A percentile compares a stretch with the other conserved stretches of the same genome.
These are phyloP conservation scores for Troides aeacus DNA, from an alignment of 2,888 invertebrate genomes.

Conservation along the genomic window DNA sequence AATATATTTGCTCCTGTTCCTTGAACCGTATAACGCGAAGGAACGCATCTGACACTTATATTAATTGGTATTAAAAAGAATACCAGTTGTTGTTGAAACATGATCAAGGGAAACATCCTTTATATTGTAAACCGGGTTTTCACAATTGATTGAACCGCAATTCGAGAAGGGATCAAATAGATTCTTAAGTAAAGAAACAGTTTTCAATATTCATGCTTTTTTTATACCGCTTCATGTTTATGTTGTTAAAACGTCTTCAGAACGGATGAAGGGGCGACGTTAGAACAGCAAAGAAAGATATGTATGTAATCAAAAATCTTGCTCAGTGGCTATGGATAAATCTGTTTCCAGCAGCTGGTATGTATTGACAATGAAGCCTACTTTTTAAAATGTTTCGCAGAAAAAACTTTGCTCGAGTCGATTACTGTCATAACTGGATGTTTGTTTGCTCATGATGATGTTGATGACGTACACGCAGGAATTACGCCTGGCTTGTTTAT, in stretches of 20 bases:
- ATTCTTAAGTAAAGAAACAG: constrained; percentile 1
- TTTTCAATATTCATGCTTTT: background rate
- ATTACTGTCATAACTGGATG: no score
- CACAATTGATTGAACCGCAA: constrained; percentile 3
- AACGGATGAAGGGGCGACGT: no score
- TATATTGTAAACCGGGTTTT: constrained; percentile 3
- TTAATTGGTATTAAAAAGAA: constrained; percentile 6
- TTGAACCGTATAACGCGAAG: constrained; percentile 5
- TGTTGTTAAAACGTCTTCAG: background rate
- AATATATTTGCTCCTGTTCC: background rate
- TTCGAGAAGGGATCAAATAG: constrained; percentile 9
- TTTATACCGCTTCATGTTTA: background rate
- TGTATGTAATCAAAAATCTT: no score
- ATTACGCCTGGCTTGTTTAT: no score
- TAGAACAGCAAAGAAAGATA: no score
- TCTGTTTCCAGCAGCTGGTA: no score
- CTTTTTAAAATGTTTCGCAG: no score
- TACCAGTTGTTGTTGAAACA: background rate
- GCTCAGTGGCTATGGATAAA: no score
- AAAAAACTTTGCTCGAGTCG: no score
- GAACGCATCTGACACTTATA: constrained; percentile 7
- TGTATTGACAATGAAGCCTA: no score
- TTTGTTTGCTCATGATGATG: no score
- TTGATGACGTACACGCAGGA: no score
- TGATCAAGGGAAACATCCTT: background rate